A percentile compares a stretch with the other conserved stretches of the same genome.
phyloP scores from a whole-genome alignment of 2,797 vertebrate genomes.

The Platalea minor region DNA sequence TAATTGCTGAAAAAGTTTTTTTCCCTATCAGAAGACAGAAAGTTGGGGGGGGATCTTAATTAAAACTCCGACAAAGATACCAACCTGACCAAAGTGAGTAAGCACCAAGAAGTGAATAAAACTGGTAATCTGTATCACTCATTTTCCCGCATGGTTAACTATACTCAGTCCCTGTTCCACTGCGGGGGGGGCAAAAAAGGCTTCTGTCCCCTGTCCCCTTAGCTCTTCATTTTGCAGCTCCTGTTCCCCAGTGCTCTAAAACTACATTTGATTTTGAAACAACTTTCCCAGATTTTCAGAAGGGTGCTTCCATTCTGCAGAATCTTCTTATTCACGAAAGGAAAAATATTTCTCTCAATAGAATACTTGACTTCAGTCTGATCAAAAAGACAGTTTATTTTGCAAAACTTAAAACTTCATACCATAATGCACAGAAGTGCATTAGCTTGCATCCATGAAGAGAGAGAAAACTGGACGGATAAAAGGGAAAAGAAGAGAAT shows the following conservation, averaged over 20 bases:
- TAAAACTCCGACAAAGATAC: background rate
- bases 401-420: background rate
- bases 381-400: background rate
- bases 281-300: background rate
- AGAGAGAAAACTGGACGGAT: background rate
- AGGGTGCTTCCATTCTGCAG: background rate
- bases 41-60: background rate
- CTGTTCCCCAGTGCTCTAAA: background rate
- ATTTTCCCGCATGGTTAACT: background rate
- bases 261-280: background rate
- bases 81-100: background rate
- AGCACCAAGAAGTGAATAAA: background rate
- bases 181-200: background rate
- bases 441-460: background rate
- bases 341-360: background rate
- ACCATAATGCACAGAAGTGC: background rate
- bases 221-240: background rate
- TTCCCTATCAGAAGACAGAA: background rate
- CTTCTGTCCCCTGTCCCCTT: background rate
- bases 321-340: background rate
- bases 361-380: background rate
- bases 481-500: background rate
- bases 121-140: background rate
- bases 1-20: background rate
- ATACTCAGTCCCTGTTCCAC: background rate